Evolutionary conservation across 2,113 vertebrate species (phyloP), one percentile per base, ranked within the genome.

Genomic region (Sceloporus undulatus): DNA sequence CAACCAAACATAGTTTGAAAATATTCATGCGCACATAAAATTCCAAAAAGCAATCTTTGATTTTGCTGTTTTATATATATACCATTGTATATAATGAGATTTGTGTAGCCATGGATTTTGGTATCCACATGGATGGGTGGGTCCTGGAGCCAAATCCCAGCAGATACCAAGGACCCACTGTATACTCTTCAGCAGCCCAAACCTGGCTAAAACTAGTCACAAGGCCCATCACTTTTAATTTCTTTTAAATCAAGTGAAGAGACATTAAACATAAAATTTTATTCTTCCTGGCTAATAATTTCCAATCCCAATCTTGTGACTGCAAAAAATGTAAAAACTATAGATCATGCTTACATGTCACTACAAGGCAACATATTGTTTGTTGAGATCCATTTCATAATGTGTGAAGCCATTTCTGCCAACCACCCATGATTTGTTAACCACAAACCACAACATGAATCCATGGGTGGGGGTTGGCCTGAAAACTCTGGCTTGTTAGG

Each of bases 311-410:
- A 11, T 66, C 7, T 78, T 52, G n/a, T 21, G 59, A 78, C 9
- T 5, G 13, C 5, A 84, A 85, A 90, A 34, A 52, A 82, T 5
- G 88, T 40, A 90, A 88, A 91, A 93, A 91, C 73, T 87, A 56
- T 34, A 93, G 27, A 29, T 23, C 68, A 71, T 71, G 29, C 11
- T 29, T 9, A 9, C 27, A 71, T 71, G 25, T 71, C 27, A 27
- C 29, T 10, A 71, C 5, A 71, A 9, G 68, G 25, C 68, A 9
- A n/a, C 25, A 27, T 8, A 9, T 70, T 5, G 1, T 27, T 59
- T 70, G 8, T 29, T 9, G 21, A 70, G 21, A 25, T 71, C 25
- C 29, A 7, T 29, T 27, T 71, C 7, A 29, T 29, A 27, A 29
- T 71, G 9, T 71, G 27, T 29, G 27, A 29, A 71, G 8, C 68